A percentile compares a stretch with the other conserved stretches of the same genome.
phyloP scores from a whole-genome alignment of 2,113 vertebrate species.

The Balaenoptera acutorostrata region DNA sequence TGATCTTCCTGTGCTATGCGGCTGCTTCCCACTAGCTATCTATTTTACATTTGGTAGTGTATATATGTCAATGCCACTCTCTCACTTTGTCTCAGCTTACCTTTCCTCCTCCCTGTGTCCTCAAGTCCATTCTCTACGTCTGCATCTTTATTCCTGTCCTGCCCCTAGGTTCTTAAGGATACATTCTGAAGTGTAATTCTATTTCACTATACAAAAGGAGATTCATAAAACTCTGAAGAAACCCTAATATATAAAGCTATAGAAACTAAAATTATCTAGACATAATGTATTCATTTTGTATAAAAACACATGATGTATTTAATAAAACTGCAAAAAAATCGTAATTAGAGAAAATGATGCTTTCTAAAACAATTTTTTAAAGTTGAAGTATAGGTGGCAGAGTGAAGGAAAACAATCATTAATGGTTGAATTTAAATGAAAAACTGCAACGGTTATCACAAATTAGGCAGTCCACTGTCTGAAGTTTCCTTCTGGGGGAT shows the following conservation, averaged over 20 bases:
- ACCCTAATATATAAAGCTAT: conserved; percentile 25
- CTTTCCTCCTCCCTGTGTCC: too few relatives aligned
- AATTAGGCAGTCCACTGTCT: neutral
- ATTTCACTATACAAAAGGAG: conserved; percentile 58
- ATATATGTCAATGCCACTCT: too few relatives aligned
- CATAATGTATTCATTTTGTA: neutral
- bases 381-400: neutral
- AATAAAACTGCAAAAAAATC: conserved; percentile 18
- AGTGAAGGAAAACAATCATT: neutral
- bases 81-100: too few relatives aligned
- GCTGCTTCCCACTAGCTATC: too few relatives aligned
- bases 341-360: neutral
- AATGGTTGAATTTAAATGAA: neutral
- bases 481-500: neutral
- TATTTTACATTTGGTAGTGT: too few relatives aligned
- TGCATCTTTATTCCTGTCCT: too few relatives aligned
- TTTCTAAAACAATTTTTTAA: conserved; percentile 2
- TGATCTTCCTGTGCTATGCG: too few relatives aligned
- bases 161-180: neutral
- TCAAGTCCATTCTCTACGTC: too few relatives aligned
- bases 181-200: conserved; percentile 56
- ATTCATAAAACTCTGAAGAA: neutral
- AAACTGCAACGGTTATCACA: neutral
- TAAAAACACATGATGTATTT: conserved; percentile 9
- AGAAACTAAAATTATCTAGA: conserved; percentile 19